These are phyloP conservation scores for Pipistrellus kuhlii DNA, from an alignment of 2,797 vertebrate genomes.

Conservation along the genomic window DNA sequence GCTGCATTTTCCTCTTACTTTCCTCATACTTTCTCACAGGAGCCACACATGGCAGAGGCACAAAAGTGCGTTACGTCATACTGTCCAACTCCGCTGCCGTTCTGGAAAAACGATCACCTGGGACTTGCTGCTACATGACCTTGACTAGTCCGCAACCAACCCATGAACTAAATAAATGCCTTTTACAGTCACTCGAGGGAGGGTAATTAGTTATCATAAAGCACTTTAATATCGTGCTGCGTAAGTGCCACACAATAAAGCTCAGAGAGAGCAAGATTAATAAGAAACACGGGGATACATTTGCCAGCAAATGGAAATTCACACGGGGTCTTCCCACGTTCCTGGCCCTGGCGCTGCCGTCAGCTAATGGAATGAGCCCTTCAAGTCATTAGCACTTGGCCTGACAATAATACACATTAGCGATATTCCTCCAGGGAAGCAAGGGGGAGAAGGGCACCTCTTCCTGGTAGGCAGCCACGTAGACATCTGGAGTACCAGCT, in stretches of 20 bases:
- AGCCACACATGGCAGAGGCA: constrained; percentile 52
- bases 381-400: constrained; percentile 70
- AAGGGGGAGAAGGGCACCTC: constrained; percentile 32
- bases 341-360: constrained; percentile 43
- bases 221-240: constrained; percentile 50
- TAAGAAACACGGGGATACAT: constrained; percentile 35
- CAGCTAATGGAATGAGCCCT: constrained; percentile 60
- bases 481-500: constrained; percentile 37
- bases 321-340: constrained; percentile 65
- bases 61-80: constrained; percentile 54
- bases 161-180: constrained; percentile 75
- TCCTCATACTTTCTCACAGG: constrained; percentile 47
- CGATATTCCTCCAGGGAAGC: constrained; percentile 50
- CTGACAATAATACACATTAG: constrained; percentile 57
- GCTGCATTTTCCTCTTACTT: neutral
- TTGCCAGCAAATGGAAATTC: constrained; percentile 72
- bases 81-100: constrained; percentile 34
- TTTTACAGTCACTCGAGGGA: constrained; percentile 58
- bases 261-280: constrained; percentile 59
- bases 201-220: constrained; percentile 72
- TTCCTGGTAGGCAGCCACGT: constrained; percentile 28
- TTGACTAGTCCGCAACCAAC: constrained; percentile 72
- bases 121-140: constrained; percentile 67
- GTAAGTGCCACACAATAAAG: constrained; percentile 66
- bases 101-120: constrained; percentile 52